Percentiles rank a stretch among this genome's conserved stretches.
Conservation (phyloP, 2,888 invertebrate genomes). For the Caenorhabditis sp. region DNA sequence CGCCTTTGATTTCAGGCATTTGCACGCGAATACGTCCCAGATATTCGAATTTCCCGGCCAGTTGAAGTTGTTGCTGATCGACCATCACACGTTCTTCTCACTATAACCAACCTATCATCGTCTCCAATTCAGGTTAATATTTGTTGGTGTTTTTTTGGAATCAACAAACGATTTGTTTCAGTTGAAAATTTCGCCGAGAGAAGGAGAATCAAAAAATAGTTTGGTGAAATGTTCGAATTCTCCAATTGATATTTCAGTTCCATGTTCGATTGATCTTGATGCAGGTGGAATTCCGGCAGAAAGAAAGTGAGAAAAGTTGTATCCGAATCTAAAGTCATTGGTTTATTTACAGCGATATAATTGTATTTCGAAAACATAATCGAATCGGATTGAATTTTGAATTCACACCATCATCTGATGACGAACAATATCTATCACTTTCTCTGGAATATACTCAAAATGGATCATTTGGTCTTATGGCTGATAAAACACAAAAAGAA, state of each 20-base stretch:
- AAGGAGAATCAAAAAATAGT: slow-evolving; percentile 5
- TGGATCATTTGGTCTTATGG: slow-evolving; percentile 24
- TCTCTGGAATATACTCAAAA: slow-evolving; percentile 33
- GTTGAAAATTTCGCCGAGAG: slow-evolving; percentile 19
- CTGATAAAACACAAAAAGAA: slow-evolving; percentile 2
- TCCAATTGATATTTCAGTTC: slow-evolving; percentile 18
- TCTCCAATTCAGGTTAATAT: too few relatives aligned
- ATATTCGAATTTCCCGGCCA: slow-evolving; percentile 53
- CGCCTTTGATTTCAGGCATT: slow-evolving; percentile 54
- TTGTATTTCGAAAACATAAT: slow-evolving; percentile 55
- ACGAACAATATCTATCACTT: slow-evolving; percentile 25
- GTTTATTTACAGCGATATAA: slow-evolving; percentile 24
- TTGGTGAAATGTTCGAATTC: slow-evolving; percentile 16
- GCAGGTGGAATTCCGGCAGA: slow-evolving; percentile 24
- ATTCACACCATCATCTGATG: slow-evolving; percentile 14
- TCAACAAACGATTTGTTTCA: too few relatives aligned
- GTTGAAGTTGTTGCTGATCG: slow-evolving; percentile 32
- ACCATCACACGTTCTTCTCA: slow-evolving; percentile 43
- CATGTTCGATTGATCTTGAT: slow-evolving; percentile 18
- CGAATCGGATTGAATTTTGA: slow-evolving; percentile 52
- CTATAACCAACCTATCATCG: slow-evolving; percentile 47
- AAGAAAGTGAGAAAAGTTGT: slow-evolving; percentile 12
- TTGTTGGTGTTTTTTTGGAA: too few relatives aligned
- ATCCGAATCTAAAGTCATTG: not conserved
- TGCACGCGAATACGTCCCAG: slow-evolving; percentile 55